These are phyloP conservation scores for Neodiprion fabricii DNA, from an alignment of 1,140 invertebrate genomes.

Conservation along the genomic window DNA sequence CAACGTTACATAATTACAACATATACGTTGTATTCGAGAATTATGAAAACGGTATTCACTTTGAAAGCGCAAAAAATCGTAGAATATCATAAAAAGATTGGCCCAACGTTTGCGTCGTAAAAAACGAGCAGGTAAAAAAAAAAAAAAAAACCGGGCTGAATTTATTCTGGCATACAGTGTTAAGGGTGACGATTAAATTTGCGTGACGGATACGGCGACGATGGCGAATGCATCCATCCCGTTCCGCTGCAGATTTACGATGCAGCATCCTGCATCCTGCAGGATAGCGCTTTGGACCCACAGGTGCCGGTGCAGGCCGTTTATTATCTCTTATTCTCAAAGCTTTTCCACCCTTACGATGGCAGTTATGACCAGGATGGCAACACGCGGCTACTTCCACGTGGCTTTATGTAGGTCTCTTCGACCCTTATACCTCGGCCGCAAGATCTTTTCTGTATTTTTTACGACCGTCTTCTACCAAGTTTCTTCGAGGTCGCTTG, in stretches of 20 bases:
- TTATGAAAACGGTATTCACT: too few species aligned
- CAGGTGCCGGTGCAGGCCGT: neutral
- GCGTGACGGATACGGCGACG: neutral
- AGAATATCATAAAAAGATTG: too few species aligned
- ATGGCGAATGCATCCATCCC: neutral
- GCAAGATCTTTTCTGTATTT: too few species aligned
- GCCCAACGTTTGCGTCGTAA: neutral
- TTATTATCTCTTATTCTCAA: slow-evolving; percentile 5
- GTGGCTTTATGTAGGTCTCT: too few species aligned
- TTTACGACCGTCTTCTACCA: too few species aligned
- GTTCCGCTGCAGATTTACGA: neutral
- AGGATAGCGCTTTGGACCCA: neutral
- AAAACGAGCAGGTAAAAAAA: neutral
- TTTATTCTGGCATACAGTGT: neutral
- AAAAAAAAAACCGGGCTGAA: neutral
- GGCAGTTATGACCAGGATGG: too few species aligned
- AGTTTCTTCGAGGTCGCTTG: too few species aligned
- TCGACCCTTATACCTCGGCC: too few species aligned
- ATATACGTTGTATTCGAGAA: too few species aligned
- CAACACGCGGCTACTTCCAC: too few species aligned
- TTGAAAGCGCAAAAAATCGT: too few species aligned
- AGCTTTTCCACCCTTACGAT: neutral
- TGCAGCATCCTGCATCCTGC: neutral
- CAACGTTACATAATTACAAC: too few species aligned
- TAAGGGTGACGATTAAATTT: neutral